Conservation (phyloP, 2,888 invertebrate species). For the Vannuccia rotundouncinata region DNA sequence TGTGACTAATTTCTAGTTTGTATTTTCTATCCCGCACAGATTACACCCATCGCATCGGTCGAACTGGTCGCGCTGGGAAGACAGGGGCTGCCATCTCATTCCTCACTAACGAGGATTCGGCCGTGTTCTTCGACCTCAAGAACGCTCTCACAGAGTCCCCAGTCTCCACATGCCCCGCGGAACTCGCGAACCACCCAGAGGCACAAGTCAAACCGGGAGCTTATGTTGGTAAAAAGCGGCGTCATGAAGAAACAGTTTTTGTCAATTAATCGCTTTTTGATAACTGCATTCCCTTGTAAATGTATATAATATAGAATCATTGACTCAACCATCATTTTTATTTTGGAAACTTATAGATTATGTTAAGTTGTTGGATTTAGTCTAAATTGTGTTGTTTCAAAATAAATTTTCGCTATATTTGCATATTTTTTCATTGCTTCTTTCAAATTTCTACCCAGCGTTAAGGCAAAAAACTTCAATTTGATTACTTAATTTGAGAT, state of each 20-base stretch:
- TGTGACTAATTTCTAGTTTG: neutral
- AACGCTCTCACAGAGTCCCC: slow-evolving; percentile 80
- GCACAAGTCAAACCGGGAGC: slow-evolving; percentile 94
- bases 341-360: no score
- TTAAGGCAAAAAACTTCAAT: no score
- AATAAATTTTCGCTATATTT: no score
- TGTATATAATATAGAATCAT: no score
- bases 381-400: no score
- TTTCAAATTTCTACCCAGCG: no score
- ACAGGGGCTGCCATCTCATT: slow-evolving; percentile 91
- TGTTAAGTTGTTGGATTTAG: no score
- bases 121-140: slow-evolving; percentile 91
- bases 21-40: slow-evolving; percentile 64
- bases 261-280: neutral
- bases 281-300: no score
- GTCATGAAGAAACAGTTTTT: slow-evolving; percentile 76
- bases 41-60: slow-evolving; percentile 77
- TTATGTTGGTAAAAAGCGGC: slow-evolving; percentile 76
- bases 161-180: slow-evolving; percentile 87
- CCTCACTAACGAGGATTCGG: slow-evolving; percentile 90
- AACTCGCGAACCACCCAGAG: slow-evolving; percentile 92
- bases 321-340: no score
- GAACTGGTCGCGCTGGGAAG: slow-evolving; percentile 97
- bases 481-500: no score
- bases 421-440: no score